A percentile compares a stretch with the other conserved stretches of the same genome.
Conservation (phyloP, 2,797 vertebrate genomes). For the Chelon auratus region DNA sequence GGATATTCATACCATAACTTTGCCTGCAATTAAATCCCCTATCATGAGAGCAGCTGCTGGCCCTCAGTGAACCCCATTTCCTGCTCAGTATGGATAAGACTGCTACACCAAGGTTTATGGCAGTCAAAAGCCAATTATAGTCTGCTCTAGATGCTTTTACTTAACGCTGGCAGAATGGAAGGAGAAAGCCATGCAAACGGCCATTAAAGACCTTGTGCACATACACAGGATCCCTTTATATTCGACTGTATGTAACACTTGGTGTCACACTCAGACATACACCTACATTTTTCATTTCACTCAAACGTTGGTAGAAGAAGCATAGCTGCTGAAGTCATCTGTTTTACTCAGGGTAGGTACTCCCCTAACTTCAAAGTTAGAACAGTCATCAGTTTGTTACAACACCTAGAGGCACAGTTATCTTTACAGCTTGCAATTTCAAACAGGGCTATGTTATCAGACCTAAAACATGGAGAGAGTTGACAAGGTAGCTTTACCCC, state of each 20-base stretch:
- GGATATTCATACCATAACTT: constrained; percentile 75
- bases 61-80: constrained; percentile 69
- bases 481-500: constrained; percentile 44
- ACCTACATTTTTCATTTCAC: constrained; percentile 19
- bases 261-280: constrained; percentile 16
- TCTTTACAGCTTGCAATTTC: constrained; percentile 75
- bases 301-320: constrained; percentile 31
- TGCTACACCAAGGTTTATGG: constrained; percentile 65
- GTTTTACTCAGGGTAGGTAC: constrained; percentile 66
- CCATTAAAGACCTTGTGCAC: constrained; percentile 45
- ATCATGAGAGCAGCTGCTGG: constrained; percentile 78
- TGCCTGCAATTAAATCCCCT: constrained; percentile 78
- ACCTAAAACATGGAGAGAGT: constrained; percentile 51
- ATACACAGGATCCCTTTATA: constrained; percentile 13
- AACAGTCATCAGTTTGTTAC: constrained; percentile 77
- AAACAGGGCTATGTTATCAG: constrained; percentile 59
- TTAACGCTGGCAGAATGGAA: constrained; percentile 62
- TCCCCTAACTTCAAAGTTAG: constrained; percentile 67
- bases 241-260: constrained; percentile 19
- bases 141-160: constrained; percentile 67
- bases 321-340: constrained; percentile 67
- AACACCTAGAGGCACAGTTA: constrained; percentile 77
- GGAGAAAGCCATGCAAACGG: constrained; percentile 41
- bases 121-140: constrained; percentile 75
- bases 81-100: constrained; percentile 75